Conservation (phyloP, 1,140 invertebrate genomes). For the Drosophila carrolli region DNA sequence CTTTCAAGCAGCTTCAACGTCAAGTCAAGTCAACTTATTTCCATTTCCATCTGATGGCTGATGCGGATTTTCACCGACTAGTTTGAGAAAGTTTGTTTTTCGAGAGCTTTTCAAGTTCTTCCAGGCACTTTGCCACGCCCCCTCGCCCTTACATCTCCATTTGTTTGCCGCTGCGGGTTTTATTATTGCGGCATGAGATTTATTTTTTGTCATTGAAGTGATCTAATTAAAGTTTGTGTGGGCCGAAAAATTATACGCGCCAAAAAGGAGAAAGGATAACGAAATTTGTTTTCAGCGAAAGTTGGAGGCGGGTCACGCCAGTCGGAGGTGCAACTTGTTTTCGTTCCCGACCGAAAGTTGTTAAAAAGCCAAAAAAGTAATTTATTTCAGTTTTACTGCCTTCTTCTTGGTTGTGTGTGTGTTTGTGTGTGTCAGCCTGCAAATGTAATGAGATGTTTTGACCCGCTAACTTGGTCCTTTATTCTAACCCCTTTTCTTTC, state of each 20-base stretch:
- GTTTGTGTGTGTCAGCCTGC: slow-evolving; percentile 19
- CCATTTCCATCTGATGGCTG: slow-evolving; percentile 73
- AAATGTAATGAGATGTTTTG: slow-evolving; percentile 76
- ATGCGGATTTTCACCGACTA: slow-evolving; percentile 60
- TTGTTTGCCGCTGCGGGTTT: slow-evolving; percentile 60
- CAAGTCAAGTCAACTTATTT: slow-evolving; percentile 70
- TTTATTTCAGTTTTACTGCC: slow-evolving; percentile 73
- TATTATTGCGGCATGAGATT: slow-evolving; percentile 77
- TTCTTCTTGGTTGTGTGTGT: slow-evolving; percentile 28
- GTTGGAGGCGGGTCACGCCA: slow-evolving; percentile 21
- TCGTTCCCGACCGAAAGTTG: slow-evolving; percentile 52
- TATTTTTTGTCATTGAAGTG: slow-evolving; percentile 77
- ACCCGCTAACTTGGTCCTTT: slow-evolving; percentile 65
- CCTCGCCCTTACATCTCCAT: slow-evolving; percentile 39
- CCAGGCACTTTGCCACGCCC: neutral
- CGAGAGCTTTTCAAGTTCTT: slow-evolving; percentile 62
- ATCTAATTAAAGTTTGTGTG: slow-evolving; percentile 80
- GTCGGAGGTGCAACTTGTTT: slow-evolving; percentile 61
- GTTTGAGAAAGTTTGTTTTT: slow-evolving; percentile 61
- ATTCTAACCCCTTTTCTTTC: slow-evolving; percentile 33
- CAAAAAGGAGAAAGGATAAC: slow-evolving; percentile 19
- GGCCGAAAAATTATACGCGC: slow-evolving; percentile 50
- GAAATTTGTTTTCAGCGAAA: slow-evolving; percentile 54
- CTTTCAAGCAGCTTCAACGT: slow-evolving; percentile 31
- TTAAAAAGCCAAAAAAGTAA: slow-evolving; percentile 68